Percentiles rank a stretch among this genome's conserved stretches.
Conservation (phyloP, 2,797 vertebrate species). For the Phaenicophaeus curvirostris region DNA sequence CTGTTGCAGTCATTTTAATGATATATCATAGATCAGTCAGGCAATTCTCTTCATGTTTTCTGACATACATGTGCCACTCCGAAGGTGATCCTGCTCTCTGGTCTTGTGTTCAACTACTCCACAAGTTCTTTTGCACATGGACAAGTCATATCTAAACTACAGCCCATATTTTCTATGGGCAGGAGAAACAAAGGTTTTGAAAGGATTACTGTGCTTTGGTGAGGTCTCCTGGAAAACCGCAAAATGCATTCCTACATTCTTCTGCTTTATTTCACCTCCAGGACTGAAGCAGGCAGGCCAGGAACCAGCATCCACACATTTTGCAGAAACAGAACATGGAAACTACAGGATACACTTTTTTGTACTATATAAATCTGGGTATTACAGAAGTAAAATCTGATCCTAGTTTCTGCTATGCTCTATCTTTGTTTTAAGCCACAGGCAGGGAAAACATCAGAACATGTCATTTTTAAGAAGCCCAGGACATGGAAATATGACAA, state of each 20-base stretch:
- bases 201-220: conserved; percentile 48
- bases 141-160: conserved; percentile 31
- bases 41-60: background rate
- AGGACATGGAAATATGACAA: background rate
- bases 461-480: background rate
- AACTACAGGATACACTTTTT: background rate
- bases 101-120: background rate
- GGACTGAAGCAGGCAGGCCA: background rate
- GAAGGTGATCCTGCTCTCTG: background rate
- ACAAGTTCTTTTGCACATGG: background rate
- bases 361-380: background rate
- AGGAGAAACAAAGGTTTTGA: conserved; percentile 44
- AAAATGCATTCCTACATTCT: conserved; percentile 32
- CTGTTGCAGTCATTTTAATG: background rate
- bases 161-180: background rate
- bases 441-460: background rate
- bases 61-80: accelerated
- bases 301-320: background rate
- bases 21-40: background rate
- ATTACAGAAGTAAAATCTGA: conserved; percentile 25
- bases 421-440: background rate
- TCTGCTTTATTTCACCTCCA: conserved; percentile 55
- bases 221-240: conserved; percentile 26
- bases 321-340: background rate
- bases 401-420: background rate